Percentiles rank a stretch among this genome's conserved stretches.
Conservation (phyloP, 2,113 vertebrate genomes). For the Prionailurus viverrinus region DNA sequence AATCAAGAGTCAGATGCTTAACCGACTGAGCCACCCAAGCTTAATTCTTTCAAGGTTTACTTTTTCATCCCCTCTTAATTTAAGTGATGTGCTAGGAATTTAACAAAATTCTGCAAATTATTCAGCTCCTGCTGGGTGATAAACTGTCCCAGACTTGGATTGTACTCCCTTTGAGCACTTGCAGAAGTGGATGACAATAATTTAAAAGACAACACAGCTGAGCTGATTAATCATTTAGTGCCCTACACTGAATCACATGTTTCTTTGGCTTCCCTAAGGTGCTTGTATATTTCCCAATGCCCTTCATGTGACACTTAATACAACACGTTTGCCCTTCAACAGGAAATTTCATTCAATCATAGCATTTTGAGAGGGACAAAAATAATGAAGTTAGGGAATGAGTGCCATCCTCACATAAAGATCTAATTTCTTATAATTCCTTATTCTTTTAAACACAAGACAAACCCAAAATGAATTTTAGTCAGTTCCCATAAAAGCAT, state of each 20-base stretch:
- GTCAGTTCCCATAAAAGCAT: background rate
- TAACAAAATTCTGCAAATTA: constrained; percentile 16
- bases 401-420: background rate
- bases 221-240: constrained; percentile 70
- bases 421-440: background rate
- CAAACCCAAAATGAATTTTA: background rate
- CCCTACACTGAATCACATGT: constrained; percentile 2
- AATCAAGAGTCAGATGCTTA: too few relatives aligned
- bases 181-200: constrained; percentile 71
- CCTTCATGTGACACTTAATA: constrained; percentile 36
- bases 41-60: constrained; percentile 35
- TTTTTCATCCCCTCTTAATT: background rate
- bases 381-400: background rate
- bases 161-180: constrained; percentile 69
- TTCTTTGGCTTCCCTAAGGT: constrained; percentile 37
- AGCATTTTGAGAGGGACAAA: constrained; percentile 27
- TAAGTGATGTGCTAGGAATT: constrained; percentile 17
- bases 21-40: too few relatives aligned
- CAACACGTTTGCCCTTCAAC: constrained; percentile 48
- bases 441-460: background rate
- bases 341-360: constrained; percentile 44
- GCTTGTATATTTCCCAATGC: constrained; percentile 52
- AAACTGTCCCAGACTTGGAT: constrained; percentile 38
- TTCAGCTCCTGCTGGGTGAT: background rate
- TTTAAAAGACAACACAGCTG: constrained; percentile 66